Evolutionary conservation across 2,888 invertebrate genomes (phyloP), one percentile per base, ranked within the genome.

Genomic region (Pseudolycoriella hygida): DNA sequence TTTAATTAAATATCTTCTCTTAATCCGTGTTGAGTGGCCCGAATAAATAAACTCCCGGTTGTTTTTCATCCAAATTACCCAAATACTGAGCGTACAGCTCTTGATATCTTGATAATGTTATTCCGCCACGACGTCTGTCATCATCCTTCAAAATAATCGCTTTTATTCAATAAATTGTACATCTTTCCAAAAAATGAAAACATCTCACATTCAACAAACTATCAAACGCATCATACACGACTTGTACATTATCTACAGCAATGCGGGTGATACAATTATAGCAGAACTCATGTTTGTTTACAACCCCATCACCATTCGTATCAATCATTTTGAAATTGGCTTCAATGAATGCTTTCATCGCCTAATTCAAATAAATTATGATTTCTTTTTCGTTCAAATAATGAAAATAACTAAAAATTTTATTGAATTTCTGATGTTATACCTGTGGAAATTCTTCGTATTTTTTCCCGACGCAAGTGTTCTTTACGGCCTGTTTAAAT

Each of bases 291-390:
- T 86, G 83, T 2, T 81, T 67, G 11, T 76, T 82, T 50, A 87
- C 76, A 11, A 84, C 72, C 2, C 86, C 86, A 55, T 87, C 86
- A 46, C 74, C 76, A 56, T 86, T 83, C 47, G 84, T 70, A 57
- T 87, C 86, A 40, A 85, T 76, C 71, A 83, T 74, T 58, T 77
- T 77, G 61, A 86, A 87, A 64, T 84, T 84, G 44, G 80, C 76
- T 60, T 86, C 85, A 57, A 86, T 86, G 61, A 86, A 86, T 59
- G 84, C 81, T 58, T 77, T 83, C 80, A 86, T 82, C 3, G 86
- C 83, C 63, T 65, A 40, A 37, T 46, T 34, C 4, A 12, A 34
- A 34, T n/a, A n/a, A n/a, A n/a, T n/a, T n/a, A n/a, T n/a, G n/a
- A n/a, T n/a, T n/a, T n/a, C n/a, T n/a, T n/a, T n/a, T n/a, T n/a